phyloP scores from a whole-genome alignment of 2,797 vertebrate genomes.

The Cossypha polioptera region DNA sequence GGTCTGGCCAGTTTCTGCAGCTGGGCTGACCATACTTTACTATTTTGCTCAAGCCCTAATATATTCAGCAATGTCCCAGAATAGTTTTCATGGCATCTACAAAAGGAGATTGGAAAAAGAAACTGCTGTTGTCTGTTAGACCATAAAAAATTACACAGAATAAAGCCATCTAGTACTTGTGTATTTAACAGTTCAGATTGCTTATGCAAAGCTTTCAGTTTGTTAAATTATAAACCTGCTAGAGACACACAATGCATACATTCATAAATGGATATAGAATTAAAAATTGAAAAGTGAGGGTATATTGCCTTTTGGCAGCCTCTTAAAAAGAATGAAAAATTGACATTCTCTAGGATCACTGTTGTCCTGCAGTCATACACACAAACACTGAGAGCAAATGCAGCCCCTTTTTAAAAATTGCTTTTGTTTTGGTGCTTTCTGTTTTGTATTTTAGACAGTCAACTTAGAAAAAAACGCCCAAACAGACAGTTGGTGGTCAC shows the following conservation, averaged over 20 bases:
- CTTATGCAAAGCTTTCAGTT: not conserved
- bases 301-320: not conserved
- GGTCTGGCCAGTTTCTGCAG: not conserved
- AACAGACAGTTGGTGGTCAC: not conserved
- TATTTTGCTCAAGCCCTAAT: not conserved
- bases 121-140: not conserved
- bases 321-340: not conserved
- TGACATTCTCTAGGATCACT: not conserved
- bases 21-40: not conserved
- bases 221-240: not conserved
- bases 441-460: not conserved
- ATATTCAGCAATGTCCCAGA: not conserved
- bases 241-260: not conserved
- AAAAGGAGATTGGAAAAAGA: not conserved
- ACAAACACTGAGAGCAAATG: not conserved
- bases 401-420: rapidly evolving
- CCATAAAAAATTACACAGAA: not conserved
- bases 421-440: not conserved
- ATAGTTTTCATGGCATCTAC: not conserved
- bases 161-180: not conserved
- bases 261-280: rapidly evolving
- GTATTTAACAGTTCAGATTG: not conserved
- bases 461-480: not conserved
- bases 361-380: not conserved
- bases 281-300: not conserved